Base-by-base conservation (phyloP, 92 coral and sea anemone species). In the Phenganax subtilis region DNA sequence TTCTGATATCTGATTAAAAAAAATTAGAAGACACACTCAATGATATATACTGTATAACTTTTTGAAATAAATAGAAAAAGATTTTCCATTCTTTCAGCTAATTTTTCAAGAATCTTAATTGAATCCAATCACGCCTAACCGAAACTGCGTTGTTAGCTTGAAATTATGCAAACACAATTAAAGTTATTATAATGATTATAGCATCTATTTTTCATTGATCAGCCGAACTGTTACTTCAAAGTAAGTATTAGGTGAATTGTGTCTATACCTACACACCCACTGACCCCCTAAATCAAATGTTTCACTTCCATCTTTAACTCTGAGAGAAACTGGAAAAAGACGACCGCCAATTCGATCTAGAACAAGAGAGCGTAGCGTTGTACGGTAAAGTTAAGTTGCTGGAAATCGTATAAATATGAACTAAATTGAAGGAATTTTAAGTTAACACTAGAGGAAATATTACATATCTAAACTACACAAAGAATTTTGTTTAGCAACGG, bases 261-360 rank as follows among this genome's bases (percentile, higher is more conserved):
- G 52, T 9, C 81, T 53, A 14, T 65, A 92, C 98, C 91, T 87
- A 62, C 90, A 87, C 54, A 93, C 89, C 97, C 97, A 93, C 73
- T 91, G 98, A 17, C 98, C 98, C 16, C 98, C 98, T 62, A 93
- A 78, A 76, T 93, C 98, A 93, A 93, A 93, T 20, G 85, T 71
- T 66, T 91, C 98, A 47, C 64, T 61, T 17, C 98, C 98, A 82
- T 88, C 85, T 0, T 86, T 93, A 80, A 90, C 83, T 81, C 88
- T 90, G 12, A 93, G 90, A 75, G 80, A 75, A 59, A 62, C 82
- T 72, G 91, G 87, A 75, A 81, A 90, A 75, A 93, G 90, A 58
- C 98, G 85, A 7, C 98, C 98, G 47, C 98, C 98, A 69, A 93
- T 89, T 61, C 94, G 87, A 74, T 86, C 98, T 93, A 47, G 27